Base-by-base conservation (phyloP, 2,888 invertebrate species). In the Drosophila picticornis region DNA sequence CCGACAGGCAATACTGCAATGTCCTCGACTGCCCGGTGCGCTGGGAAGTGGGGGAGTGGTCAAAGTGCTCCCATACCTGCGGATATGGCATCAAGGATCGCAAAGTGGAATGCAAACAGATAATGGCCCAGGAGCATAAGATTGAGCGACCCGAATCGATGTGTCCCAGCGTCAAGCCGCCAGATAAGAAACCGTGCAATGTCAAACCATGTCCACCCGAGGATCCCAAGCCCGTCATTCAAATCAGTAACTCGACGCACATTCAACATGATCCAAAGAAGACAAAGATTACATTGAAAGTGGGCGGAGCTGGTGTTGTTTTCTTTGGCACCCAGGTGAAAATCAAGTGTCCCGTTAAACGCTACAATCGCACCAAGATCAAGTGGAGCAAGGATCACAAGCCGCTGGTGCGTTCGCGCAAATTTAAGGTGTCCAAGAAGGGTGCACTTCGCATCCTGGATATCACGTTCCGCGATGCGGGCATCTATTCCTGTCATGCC, bases 281-380 rank as follows among this genome's bases (percentile, higher is more conserved):
- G 93, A 96, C 96, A 75, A 96, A 96, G 94, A 95, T 97, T 19
- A 96, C 96, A 1, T 94, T 98, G 0, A 97, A 97, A 93, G 96
- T 99, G 0, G 98, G 98, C 0, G 98, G 98, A 0, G 96, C 96
- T 1, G 99, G 98, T 0, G 96, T 96, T 1, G 96, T 99, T 56
- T 98, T 97, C 94, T 96, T 97, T 86, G 98, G 98, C 11, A 97
- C 98, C 0, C 97, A 97, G 90, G 96, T 99, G 70, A 98, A 98
- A 94, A 97, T 99, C 81, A 97, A 98, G 91, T 99, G 99, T 91
- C 98, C 98, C 0, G 97, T 98, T 29, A 97, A 97, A 91, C 96
- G 93, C 2, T 96, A 95, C 92, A 96, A 96, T 91, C 94, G 97
- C 75, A 96, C 97, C 0, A 96, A 96, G 92, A 97, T 98, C 77